Base-by-base conservation (phyloP, 2,113 vertebrate genomes). In the Coryphaenoides rupestris region DNA sequence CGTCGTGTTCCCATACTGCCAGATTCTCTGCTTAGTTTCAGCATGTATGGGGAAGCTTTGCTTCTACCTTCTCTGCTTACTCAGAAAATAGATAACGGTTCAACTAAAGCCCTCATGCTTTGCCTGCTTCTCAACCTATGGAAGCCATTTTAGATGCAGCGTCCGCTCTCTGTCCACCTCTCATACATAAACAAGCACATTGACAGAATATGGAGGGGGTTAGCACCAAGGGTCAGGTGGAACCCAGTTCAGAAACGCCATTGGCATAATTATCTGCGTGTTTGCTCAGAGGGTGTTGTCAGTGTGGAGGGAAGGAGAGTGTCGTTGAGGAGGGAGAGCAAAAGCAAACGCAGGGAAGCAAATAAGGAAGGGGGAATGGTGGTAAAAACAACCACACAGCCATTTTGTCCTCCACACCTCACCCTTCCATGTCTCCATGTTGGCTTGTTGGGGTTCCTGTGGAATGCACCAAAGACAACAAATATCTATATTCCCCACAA, bases 91-190 rank as follows among this genome's bases (percentile, higher is more conserved):
- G n/a, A 19, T 17, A 19, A 50, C 16, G 49, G 19, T 45, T 28
- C 15, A 1, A 16, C 58, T n/a, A 50, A 17, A 63, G 46, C 52
- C 63, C 56, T 62, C 19, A 70, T 55, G 55, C 24, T 53, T 49
- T 57, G 62, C 68, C 66, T 69, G 74, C 54, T 66, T 75, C n/a
- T 40, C 24, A 77, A 78, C 68, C 40, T 40, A 55, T 69, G 68
- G 85, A 71, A 78, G 83, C 81, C 85, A 85, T 87, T 84, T 87
- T 85, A 75, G 66, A 60, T 71, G 69, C 47, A 10, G 1, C 26
- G 63, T 64, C 22, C 47, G 60, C 58, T 45, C 62, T 12, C 23
- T 23, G n/a, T 28, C 17, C 47, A 19, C 57, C 47, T 22, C 47
- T 22, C 49, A 45, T 3, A 10, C 12, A 0, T 56, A 69, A 69